Evolutionary conservation across 1,140 invertebrate genomes (phyloP).

Genomic region (Temnothorax nylanderi): DNA sequence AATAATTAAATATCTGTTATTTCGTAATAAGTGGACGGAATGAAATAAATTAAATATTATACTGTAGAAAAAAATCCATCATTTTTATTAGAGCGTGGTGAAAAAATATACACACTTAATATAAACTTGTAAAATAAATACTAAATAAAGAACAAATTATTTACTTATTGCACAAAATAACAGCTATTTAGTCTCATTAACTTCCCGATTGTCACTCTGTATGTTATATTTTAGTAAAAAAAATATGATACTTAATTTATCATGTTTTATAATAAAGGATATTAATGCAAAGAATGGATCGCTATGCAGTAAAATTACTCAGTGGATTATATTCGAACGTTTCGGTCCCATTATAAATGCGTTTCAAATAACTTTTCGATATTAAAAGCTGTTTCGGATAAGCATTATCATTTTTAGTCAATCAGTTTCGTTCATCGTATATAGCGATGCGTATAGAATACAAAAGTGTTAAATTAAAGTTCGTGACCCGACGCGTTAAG

Average conservation of each 20-base stretch:
- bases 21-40: background rate
- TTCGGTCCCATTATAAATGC: background rate
- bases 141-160: too few relatives aligned
- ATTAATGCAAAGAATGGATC: background rate
- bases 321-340: background rate
- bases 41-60: background rate
- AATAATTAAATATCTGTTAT: background rate
- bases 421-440: background rate
- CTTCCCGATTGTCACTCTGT: too few relatives aligned
- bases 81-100: too few relatives aligned
- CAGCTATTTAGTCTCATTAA: too few relatives aligned
- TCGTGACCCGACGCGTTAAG: constrained; percentile 19
- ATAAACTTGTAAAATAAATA: too few relatives aligned
- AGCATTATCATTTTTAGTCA: constrained; percentile 23
- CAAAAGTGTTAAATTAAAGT: constrained; percentile 43
- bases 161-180: too few relatives aligned
- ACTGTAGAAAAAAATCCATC: too few relatives aligned
- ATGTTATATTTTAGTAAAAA: background rate
- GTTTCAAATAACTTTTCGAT: constrained; percentile 8
- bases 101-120: too few relatives aligned
- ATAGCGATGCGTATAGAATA: background rate
- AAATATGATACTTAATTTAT: background rate
- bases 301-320: background rate
- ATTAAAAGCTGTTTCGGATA: background rate
- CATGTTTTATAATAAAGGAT: background rate